Percentiles rank a stretch among this genome's conserved stretches.
Evolutionary conservation across 2,797 vertebrate genomes (phyloP).

Genomic region (Merluccius polli): DNA sequence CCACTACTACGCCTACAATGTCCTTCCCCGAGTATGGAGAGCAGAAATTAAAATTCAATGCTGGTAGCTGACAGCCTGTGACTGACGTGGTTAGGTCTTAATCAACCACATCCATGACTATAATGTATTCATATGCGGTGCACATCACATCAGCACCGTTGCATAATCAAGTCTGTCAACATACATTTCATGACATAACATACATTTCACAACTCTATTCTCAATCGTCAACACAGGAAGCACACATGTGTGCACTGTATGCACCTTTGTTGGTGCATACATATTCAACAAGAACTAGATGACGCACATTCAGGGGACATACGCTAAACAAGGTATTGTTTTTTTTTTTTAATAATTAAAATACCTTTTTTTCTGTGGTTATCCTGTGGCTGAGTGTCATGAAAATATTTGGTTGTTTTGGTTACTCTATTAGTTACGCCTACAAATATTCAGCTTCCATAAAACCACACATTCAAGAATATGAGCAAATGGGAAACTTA

Average conservation of each 20-base stretch:
- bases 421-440: no score
- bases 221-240: background rate
- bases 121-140: background rate
- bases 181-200: background rate
- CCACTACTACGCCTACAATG: background rate
- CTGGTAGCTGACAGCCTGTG: background rate
- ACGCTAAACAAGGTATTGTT: background rate
- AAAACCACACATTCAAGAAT: no score
- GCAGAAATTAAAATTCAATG: background rate
- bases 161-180: slow-evolving; percentile 1
- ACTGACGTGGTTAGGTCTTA: background rate
- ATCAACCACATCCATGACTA: background rate
- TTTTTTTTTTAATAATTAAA: background rate
- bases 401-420: background rate
- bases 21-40: background rate
- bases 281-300: background rate
- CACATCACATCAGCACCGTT: background rate
- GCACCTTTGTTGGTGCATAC: background rate
- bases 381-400: background rate
- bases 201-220: background rate
- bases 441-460: background rate
- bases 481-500: no score
- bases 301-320: background rate
- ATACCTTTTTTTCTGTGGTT: no score
- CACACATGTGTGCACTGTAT: no score